phyloP scores from a whole-genome alignment of 2,888 invertebrate species.

The Megalurothrips usitatus region DNA sequence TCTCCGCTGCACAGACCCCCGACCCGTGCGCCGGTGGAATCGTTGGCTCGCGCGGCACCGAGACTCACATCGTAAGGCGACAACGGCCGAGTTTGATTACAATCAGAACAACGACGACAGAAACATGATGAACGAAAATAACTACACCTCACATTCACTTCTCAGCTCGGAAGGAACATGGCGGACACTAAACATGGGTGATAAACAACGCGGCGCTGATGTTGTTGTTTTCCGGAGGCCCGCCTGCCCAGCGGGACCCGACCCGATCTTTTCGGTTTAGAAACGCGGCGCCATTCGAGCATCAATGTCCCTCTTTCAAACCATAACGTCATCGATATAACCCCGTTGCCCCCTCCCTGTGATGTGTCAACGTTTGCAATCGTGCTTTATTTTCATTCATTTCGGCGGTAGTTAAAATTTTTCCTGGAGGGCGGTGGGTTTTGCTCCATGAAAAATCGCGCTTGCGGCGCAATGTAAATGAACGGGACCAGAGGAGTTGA shows the following conservation, averaged over 20 bases:
- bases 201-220: not conserved
- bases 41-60: not conserved
- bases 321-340: not conserved
- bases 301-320: not conserved
- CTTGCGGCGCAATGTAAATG: too few species aligned
- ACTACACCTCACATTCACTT: conserved; percentile 24
- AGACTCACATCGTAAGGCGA: not conserved
- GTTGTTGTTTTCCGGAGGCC: not conserved
- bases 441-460: too few species aligned
- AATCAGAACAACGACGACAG: not conserved
- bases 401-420: not conserved
- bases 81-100: not conserved
- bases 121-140: conserved; percentile 14
- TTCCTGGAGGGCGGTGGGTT: too few species aligned
- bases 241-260: not conserved
- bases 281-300: not conserved
- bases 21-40: not conserved
- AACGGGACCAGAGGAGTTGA: too few species aligned
- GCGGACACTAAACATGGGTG: conserved; percentile 19
- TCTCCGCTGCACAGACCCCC: not conserved
- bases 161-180: conserved; percentile 12
- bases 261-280: not conserved
- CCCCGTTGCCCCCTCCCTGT: not conserved
- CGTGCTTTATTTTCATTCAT: not conserved
- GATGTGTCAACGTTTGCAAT: not conserved